A percentile compares a stretch with the other conserved stretches of the same genome.
These are phyloP conservation scores for Drosophila macrospina DNA, from an alignment of 2,888 invertebrate species.

Conservation along the genomic window DNA sequence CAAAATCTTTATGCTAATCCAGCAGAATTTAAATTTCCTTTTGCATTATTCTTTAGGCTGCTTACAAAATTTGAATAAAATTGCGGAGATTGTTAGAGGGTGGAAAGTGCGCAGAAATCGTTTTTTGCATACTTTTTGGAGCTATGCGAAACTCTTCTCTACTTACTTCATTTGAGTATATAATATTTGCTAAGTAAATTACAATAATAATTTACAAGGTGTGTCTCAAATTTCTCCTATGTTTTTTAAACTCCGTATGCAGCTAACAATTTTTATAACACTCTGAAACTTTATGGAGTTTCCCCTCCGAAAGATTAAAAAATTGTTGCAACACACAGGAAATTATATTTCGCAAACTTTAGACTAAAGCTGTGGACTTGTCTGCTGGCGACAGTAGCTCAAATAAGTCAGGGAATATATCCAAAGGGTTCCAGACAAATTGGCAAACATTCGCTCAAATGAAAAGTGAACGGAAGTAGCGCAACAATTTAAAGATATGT, in stretches of 20 bases:
- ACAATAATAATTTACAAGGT: background rate
- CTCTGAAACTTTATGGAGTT: constrained; percentile 33
- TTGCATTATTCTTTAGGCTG: constrained; percentile 4
- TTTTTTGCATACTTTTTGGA: constrained; percentile 23
- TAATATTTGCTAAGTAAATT: background rate
- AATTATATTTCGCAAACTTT: constrained; percentile 54
- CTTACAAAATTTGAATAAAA: constrained; percentile 9
- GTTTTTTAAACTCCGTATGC: background rate
- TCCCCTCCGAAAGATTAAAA: constrained; percentile 42
- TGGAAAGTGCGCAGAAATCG: constrained; percentile 1
- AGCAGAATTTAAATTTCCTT: constrained; percentile 39
- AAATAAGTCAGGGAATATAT: constrained; percentile 35
- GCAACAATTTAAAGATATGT: constrained; percentile 62
- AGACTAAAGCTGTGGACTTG: constrained; percentile 6
- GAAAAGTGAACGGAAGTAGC: constrained; percentile 53
- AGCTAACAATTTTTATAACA: constrained; percentile 11
- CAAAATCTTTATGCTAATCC: constrained; percentile 66
- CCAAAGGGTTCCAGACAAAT: constrained; percentile 58
- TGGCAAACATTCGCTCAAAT: constrained; percentile 34
- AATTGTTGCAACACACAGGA: constrained; percentile 41
- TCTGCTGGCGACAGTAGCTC: constrained; percentile 25
- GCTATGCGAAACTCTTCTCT: background rate
- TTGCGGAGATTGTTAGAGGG: constrained; percentile 1
- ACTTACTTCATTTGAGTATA: background rate
- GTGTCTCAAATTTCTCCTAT: constrained; percentile 6